Evolutionary conservation across 2,888 invertebrate genomes (phyloP), one percentile per base, ranked within the genome.

Genomic region (Heliconius ismenius): DNA sequence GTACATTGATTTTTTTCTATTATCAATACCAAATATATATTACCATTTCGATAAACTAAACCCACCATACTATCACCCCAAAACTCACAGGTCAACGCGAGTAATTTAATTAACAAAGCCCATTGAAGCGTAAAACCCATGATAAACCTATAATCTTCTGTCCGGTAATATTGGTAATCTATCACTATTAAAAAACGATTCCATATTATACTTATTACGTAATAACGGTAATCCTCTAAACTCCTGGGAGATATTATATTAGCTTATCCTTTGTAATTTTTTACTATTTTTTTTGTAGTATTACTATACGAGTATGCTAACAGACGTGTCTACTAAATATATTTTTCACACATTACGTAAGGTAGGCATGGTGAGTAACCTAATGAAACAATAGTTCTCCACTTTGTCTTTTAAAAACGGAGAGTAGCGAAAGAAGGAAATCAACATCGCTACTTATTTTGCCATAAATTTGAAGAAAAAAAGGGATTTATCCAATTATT

Each of bases 151-250:
- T 83, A 86, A 87, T 87, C 88, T 72, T 81, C 81, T 86, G 92
- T 91, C 92, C 92, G 88, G 90, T 86, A 84, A 91, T 93, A 85
- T 92, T 92, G 87, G 90, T 86, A 84, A 91, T 93, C 91, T 85
- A 83, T 93, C 92, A 87, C 86, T 82, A 93, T 92, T 86, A 91
- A 76, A 78, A 74, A 74, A 73, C 78, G 70, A 78, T 80, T 74
- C 9, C 32, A 18, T 74, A 79, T 79, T 67, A 18, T 70, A 69
- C 60, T 62, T 67, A 67, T 67, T 67, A 43, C 39, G 70, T n/a
- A 58, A 32, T 58, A 73, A 26, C 26, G 74, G 32, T 73, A 65
- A 70, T 78, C 76, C 69, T 58, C n/a, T 77, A 24, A 69, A 76
- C 28, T 69, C 69, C 39, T 62, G 58, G 54, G 49, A 69, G 26